These are phyloP conservation scores for Dasypus novemcinctus DNA, from an alignment of 2,113 vertebrate species.

Conservation along the genomic window DNA sequence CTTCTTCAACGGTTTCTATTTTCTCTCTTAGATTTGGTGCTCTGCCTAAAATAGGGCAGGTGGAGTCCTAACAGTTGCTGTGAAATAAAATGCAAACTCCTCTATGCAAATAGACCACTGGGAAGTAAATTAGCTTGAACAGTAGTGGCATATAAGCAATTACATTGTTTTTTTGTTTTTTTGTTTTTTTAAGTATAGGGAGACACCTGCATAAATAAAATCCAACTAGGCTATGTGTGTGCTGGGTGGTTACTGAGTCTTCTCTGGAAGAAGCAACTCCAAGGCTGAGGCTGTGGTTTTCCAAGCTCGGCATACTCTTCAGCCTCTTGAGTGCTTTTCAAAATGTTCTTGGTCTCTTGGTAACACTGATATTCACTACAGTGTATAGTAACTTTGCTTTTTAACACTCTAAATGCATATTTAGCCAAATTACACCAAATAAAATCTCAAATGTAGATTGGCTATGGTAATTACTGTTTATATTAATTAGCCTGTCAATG, in stretches of 20 bases:
- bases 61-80: constrained; percentile 75
- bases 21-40: constrained; percentile 50
- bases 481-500: constrained; percentile 73
- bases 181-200: constrained; percentile 57
- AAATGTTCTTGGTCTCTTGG: constrained; percentile 54
- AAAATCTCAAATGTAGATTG: constrained; percentile 69
- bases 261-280: constrained; percentile 17
- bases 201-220: constrained; percentile 72
- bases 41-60: constrained; percentile 74
- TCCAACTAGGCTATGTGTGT: not conserved
- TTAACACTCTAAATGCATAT: constrained; percentile 70
- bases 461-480: constrained; percentile 79
- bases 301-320: constrained; percentile 47
- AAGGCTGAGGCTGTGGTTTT: constrained; percentile 42
- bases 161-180: constrained; percentile 32
- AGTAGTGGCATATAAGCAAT: constrained; percentile 79
- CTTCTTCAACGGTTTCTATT: constrained; percentile 21
- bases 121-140: constrained; percentile 82
- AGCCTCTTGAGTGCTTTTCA: constrained; percentile 65
- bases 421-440: constrained; percentile 74
- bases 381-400: constrained; percentile 70
- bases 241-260: constrained; percentile 26
- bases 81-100: constrained; percentile 82
- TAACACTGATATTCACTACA: constrained; percentile 69
- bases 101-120: constrained; percentile 79